Percentiles rank a stretch among this genome's conserved stretches.
Conservation (phyloP, 2,888 invertebrate species). For the Oeneis ivallda region DNA sequence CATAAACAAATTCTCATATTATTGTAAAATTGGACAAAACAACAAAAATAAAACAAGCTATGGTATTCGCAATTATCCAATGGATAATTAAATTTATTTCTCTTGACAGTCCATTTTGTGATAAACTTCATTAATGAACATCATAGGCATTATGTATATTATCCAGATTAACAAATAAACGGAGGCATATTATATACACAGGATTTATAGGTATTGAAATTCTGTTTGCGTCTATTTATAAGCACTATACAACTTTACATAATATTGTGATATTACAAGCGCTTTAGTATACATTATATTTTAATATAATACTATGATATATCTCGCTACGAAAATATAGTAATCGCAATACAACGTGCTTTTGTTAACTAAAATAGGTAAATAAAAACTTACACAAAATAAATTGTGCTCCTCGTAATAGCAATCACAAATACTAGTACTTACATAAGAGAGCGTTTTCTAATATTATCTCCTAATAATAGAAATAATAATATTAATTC, state of each 20-base stretch:
- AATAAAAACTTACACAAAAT: conserved; percentile 27
- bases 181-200: conserved; percentile 72
- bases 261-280: conserved; percentile 64
- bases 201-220: conserved; percentile 55
- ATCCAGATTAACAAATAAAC: conserved; percentile 69
- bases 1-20: not conserved
- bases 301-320: conserved; percentile 47
- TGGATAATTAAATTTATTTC: conserved; percentile 73
- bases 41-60: conserved; percentile 63
- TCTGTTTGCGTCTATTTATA: conserved; percentile 63
- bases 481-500: conserved; percentile 1
- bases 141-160: conserved; percentile 72
- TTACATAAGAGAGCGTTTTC: conserved; percentile 27
- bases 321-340: conserved; percentile 45
- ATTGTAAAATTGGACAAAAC: not conserved
- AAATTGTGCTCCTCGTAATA: conserved; percentile 25
- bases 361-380: conserved; percentile 17
- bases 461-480: conserved; percentile 9
- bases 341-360: conserved; percentile 42
- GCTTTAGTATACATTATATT: conserved; percentile 45
- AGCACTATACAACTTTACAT: conserved; percentile 78
- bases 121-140: conserved; percentile 71
- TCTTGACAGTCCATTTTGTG: conserved; percentile 55
- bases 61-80: conserved; percentile 75
- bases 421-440: conserved; percentile 33